Percentiles rank a stretch among this genome's conserved stretches.
phyloP scores from a whole-genome alignment of 2,113 vertebrate genomes.

The Rhabdornis inornatus region DNA sequence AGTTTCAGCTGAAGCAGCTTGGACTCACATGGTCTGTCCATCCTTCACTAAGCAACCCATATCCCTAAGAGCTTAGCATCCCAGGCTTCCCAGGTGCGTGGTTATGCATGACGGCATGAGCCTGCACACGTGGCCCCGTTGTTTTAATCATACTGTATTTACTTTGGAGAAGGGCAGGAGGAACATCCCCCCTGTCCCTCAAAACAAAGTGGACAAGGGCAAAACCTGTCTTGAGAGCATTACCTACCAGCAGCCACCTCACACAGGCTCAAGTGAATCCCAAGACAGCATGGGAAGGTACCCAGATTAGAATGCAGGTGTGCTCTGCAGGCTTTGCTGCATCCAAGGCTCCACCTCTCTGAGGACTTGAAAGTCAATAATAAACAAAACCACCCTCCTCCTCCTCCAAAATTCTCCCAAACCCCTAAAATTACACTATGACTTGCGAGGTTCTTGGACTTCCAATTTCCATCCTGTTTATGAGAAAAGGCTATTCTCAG shows the following conservation, averaged over 20 bases:
- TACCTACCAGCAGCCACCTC: background rate
- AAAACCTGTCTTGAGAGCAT: background rate
- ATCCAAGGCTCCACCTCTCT: background rate
- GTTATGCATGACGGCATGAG: fast-evolving
- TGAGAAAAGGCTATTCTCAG: background rate
- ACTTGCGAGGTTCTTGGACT: background rate
- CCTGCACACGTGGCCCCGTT: fast-evolving
- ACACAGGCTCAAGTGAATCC: background rate
- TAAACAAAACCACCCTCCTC: background rate
- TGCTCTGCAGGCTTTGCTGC: background rate
- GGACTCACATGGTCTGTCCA: background rate
- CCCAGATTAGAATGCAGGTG: background rate
- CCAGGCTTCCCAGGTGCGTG: fast-evolving
- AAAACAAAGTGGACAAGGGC: background rate
- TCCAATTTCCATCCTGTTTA: background rate
- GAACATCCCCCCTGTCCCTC: background rate
- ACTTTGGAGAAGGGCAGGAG: background rate
- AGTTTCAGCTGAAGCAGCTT: background rate
- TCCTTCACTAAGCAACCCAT: background rate
- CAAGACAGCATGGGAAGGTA: background rate
- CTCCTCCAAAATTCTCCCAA: background rate
- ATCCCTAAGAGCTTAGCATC: background rate
- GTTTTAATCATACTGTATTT: background rate
- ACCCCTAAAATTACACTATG: background rate
- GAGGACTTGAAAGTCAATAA: background rate